phyloP scores from a whole-genome alignment of 2,888 invertebrate genomes.

The Tholera decimalis region DNA sequence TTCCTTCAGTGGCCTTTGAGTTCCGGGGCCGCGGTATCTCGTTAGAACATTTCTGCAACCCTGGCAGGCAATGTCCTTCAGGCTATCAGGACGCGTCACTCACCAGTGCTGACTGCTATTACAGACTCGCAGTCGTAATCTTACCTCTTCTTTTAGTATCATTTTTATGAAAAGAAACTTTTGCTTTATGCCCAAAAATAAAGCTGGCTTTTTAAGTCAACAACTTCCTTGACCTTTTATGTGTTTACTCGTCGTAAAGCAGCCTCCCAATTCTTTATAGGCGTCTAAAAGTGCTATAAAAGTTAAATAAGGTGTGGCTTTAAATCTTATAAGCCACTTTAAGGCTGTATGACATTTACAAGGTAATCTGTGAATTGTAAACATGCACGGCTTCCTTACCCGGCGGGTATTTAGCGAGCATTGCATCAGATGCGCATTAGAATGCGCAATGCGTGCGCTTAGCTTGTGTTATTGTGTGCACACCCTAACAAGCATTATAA shows the following conservation, averaged over 20 bases:
- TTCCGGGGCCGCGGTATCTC: too few species aligned
- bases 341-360: conserved; percentile 14
- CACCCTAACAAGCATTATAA: conserved; percentile 22
- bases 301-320: neutral
- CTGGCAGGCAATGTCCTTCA: too few species aligned
- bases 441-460: conserved; percentile 39
- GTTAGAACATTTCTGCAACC: too few species aligned
- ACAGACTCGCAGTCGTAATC: too few species aligned
- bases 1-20: too few species aligned
- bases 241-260: neutral
- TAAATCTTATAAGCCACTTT: conserved; percentile 4
- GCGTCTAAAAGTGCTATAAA: neutral
- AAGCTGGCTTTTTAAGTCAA: too few species aligned
- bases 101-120: too few species aligned
- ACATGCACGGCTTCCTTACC: conserved; percentile 23
- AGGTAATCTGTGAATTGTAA: conserved; percentile 15
- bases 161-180: too few species aligned
- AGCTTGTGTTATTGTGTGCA: conserved; percentile 22
- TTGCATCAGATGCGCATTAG: conserved; percentile 40
- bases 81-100: too few species aligned
- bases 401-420: neutral
- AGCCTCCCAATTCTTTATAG: neutral
- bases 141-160: too few species aligned
- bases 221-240: neutral
- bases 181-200: too few species aligned